Evolutionary conservation across 2,113 vertebrate species (phyloP).

Genomic region (Sinosuthora webbiana): DNA sequence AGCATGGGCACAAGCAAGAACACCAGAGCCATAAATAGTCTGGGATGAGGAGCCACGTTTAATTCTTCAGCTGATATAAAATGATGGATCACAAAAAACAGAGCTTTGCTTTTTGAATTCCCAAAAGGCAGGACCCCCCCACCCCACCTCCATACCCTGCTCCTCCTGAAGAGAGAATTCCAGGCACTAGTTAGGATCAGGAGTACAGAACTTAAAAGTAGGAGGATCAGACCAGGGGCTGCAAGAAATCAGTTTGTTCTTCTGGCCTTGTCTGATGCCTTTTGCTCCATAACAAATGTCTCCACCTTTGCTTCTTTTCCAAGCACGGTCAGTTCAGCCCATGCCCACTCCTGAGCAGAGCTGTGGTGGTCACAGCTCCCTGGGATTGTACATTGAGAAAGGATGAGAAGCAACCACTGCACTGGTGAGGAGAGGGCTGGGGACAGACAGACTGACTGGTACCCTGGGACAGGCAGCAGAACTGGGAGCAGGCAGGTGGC

Average conservation of each 20-base stretch:
- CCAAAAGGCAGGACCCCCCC: not conserved
- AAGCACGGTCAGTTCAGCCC: not conserved
- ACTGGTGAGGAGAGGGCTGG: not conserved
- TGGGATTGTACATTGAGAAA: not conserved
- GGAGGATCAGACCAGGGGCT: not conserved
- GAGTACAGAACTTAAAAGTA: not conserved
- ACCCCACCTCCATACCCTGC: not conserved
- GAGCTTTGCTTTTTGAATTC: not conserved
- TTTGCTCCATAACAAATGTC: not conserved
- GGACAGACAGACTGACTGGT: not conserved
- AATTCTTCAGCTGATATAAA: not conserved
- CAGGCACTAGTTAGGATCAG: not conserved
- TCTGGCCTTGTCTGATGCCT: not conserved
- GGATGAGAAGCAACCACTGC: not conserved
- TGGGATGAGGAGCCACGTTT: not conserved
- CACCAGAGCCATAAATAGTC: not conserved
- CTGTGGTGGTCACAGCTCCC: not conserved
- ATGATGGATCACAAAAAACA: not conserved
- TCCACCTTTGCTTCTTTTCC: not conserved
- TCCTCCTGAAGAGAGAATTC: not conserved
- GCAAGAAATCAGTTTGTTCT: not conserved
- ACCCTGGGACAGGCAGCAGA: not conserved
- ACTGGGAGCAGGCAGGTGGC: not conserved
- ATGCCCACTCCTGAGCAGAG: not conserved
- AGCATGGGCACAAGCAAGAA: accelerated